These are phyloP conservation scores for Papilio protenor DNA, from an alignment of 2,888 invertebrate species.

Conservation along the genomic window DNA sequence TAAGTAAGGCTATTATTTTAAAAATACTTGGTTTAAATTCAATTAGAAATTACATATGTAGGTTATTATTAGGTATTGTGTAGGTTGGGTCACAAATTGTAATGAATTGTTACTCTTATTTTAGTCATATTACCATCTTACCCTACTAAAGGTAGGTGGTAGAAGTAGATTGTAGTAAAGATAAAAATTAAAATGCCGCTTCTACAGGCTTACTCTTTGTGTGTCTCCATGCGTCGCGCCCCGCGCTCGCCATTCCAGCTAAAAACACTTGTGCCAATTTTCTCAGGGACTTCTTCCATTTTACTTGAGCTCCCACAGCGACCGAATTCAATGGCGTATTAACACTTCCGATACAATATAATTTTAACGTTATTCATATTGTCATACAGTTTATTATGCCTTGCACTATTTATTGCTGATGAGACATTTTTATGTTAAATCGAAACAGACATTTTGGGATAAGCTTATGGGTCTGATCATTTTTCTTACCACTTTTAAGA, in stretches of 20 bases:
- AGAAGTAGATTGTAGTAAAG: not conserved
- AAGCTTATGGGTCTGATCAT: slow-evolving; percentile 76
- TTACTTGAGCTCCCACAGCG: slow-evolving; percentile 75
- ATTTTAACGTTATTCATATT: slow-evolving; percentile 45
- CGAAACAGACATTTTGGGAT: slow-evolving; percentile 63
- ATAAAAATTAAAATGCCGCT: not conserved
- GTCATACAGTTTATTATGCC: slow-evolving; percentile 60
- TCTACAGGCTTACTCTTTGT: slow-evolving; percentile 52
- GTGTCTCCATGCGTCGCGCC: slow-evolving; percentile 59
- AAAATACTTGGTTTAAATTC: not conserved
- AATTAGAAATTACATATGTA: not conserved
- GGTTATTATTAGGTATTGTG: too few species aligned
- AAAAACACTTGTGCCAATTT: slow-evolving; percentile 85
- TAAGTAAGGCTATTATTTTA: not conserved
- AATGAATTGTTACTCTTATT: not conserved
- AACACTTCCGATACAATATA: slow-evolving; percentile 56
- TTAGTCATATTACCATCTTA: not conserved
- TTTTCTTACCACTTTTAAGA: slow-evolving; percentile 75
- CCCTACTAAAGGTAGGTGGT: not conserved
- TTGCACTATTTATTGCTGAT: slow-evolving; percentile 46
- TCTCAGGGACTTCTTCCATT: slow-evolving; percentile 82
- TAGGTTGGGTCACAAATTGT: not conserved
- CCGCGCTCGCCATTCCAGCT: slow-evolving; percentile 67
- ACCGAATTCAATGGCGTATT: slow-evolving; percentile 64
- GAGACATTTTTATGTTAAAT: slow-evolving; percentile 48